These are phyloP conservation scores for Chlorocebus sabaeus DNA, from an alignment of 2,113 vertebrate genomes.

Conservation along the genomic window DNA sequence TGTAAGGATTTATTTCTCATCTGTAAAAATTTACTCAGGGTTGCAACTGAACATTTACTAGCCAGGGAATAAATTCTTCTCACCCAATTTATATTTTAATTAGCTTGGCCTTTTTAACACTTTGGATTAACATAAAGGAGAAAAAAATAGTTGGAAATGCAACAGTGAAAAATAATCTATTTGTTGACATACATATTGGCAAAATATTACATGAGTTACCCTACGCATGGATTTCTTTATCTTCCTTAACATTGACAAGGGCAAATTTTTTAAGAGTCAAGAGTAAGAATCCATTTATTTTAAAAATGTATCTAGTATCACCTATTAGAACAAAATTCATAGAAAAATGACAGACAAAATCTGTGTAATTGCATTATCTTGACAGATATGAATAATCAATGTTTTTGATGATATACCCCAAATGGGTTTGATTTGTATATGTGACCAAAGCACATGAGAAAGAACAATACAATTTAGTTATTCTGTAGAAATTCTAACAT, in stretches of 20 bases:
- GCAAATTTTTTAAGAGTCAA: not conserved
- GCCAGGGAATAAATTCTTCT: conserved; percentile 31
- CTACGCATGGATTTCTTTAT: not conserved
- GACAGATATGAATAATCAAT: not conserved
- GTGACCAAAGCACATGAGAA: not conserved
- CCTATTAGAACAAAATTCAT: not conserved
- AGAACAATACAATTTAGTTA: not conserved
- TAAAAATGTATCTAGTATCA: not conserved
- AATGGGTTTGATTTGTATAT: not conserved
- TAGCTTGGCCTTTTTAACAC: conserved; percentile 45
- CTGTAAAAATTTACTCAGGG: conserved; percentile 29
- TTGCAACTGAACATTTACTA: conserved; percentile 32
- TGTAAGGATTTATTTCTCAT: conserved; percentile 24
- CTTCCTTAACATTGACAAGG: not conserved
- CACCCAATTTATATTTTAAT: conserved; percentile 64
- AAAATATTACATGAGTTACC: not conserved
- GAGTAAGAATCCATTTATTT: not conserved
- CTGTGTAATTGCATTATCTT: not conserved
- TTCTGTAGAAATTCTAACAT: not conserved
- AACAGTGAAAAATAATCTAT: not conserved
- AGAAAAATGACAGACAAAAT: not conserved
- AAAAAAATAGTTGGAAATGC: not conserved
- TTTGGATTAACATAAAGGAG: conserved; percentile 21
- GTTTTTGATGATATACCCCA: not conserved
- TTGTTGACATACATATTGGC: not conserved